Conservation (phyloP, 2,113 vertebrate species). For the Corythaixoides concolor region DNA sequence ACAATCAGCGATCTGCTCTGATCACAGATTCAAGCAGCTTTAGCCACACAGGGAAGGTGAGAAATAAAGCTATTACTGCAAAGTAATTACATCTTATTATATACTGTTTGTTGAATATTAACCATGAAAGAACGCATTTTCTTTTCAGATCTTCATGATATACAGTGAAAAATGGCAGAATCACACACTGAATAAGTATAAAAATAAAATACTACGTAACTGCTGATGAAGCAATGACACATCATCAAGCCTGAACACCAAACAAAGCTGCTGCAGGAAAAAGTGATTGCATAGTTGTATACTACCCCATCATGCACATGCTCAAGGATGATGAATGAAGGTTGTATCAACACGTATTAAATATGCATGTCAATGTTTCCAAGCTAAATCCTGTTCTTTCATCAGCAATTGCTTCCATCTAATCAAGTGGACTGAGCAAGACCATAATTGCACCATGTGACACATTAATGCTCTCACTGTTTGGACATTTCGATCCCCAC, state of each 20-base stretch:
- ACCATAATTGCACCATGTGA: not conserved
- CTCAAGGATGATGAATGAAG: not conserved
- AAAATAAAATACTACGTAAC: not conserved
- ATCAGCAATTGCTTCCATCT: not conserved
- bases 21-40: not conserved
- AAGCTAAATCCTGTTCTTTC: not conserved
- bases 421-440: not conserved
- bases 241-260: not conserved
- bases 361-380: not conserved
- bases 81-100: not conserved
- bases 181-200: not conserved
- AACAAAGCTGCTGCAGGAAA: not conserved
- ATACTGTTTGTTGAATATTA: not conserved
- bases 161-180: not conserved
- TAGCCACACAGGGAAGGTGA: not conserved
- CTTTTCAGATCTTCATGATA: not conserved
- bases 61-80: not conserved
- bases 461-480: accelerated
- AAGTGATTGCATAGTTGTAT: not conserved
- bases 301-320: not conserved
- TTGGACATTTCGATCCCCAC: not conserved
- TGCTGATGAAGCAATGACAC: not conserved
- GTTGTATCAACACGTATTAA: accelerated
- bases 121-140: not conserved
- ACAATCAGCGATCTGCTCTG: not conserved